Evolutionary conservation across 2,888 invertebrate genomes (phyloP), one percentile per base, ranked within the genome.

Genomic region (Microctonus aethiopoides): DNA sequence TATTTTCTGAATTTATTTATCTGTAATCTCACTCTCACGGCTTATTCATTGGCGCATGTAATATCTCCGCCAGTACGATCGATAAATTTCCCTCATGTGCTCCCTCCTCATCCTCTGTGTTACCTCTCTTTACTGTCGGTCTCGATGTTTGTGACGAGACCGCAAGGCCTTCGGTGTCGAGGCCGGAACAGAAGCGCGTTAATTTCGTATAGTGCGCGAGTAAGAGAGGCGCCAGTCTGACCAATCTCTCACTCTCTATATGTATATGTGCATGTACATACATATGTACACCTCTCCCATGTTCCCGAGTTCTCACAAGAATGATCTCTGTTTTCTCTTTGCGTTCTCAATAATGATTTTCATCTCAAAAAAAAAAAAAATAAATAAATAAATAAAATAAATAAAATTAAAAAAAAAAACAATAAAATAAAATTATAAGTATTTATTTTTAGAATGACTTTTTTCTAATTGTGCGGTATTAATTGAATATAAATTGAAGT

Each of bases 171-270:
- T 69, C 54, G 71, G 64, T 63, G 36, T 59, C 71, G 71, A 74
- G 71, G 70, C 68, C 71, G 68, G 52, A 72, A 74, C 74, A 63
- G 73, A 66, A 74, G 69, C 62, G 59, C 73, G 73, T 71, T 73
- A 73, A 73, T 73, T 73, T 71, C 62, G 57, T 68, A 64, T n/a
- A n/a, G 70, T 52, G 65, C 56, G 59, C 52, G 66, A 65, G 65
- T 60, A 65, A 57, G 65, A 65, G 61, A 65, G 70, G 70, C 70
- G 70, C 70, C 70, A 66, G 66, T 61, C 66, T 70, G 70, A 61
- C 70, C 70, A 56, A 70, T 70, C 61, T 70, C 70, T 65, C 60
- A n/a, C n/a, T n/a, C n/a, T n/a, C n/a, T n/a, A n/a, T n/a, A n/a
- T n/a, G n/a, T n/a, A n/a, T n/a, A n/a, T n/a, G n/a, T n/a, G n/a